A percentile compares a stretch with the other conserved stretches of the same genome.
Evolutionary conservation across 2,797 vertebrate genomes (phyloP).

Genomic region (Leptatherina wallacei): DNA sequence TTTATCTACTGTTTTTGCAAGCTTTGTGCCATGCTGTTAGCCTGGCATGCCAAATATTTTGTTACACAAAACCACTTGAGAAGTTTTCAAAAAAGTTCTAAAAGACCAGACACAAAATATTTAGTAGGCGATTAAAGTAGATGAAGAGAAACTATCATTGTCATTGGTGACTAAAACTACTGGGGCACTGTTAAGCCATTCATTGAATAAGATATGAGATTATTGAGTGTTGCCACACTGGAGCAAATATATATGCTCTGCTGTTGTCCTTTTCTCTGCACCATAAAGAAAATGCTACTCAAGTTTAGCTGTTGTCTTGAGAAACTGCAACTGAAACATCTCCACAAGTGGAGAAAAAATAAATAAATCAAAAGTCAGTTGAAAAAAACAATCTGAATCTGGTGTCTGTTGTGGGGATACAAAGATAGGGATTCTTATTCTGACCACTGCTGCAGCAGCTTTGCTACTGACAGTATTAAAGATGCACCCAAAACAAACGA

Average conservation of each 20-base stretch:
- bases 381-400: background rate
- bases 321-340: background rate
- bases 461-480: background rate
- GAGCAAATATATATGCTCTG: too few species aligned
- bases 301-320: background rate
- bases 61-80: background rate
- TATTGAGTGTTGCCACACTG: background rate
- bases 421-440: background rate
- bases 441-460: background rate
- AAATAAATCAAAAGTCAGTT: background rate
- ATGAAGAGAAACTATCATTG: background rate
- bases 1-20: background rate
- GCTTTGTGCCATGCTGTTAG: background rate
- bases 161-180: background rate
- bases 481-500: background rate
- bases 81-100: background rate
- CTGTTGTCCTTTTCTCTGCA: background rate
- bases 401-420: background rate
- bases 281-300: background rate
- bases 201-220: background rate
- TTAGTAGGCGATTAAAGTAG: background rate
- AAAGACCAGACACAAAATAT: background rate
- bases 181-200: background rate
- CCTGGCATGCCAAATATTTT: background rate
- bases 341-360: background rate